Base-by-base conservation (phyloP, 1,140 invertebrate species). In the Lethrus apterus region DNA sequence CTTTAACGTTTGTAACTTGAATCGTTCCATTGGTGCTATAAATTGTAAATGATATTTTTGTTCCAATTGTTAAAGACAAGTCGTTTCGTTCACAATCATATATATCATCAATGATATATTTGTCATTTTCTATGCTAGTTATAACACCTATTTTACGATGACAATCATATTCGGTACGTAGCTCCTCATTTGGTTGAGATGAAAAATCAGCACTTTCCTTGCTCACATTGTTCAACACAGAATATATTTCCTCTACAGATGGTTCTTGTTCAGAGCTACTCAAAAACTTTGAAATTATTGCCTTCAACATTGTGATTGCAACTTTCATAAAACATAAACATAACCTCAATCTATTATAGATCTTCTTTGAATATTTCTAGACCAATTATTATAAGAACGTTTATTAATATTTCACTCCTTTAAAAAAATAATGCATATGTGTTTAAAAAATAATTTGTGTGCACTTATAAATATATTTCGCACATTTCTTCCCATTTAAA, bases 41-140 rank as follows among this genome's bases (percentile, higher is more conserved):
- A 18, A 51, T 20, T 32, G 48, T 54, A 26, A 47, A 61, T 7
- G 55, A 59, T 24, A 61, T 49, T 49, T 54, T 55, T 13, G 46
- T 40, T 7, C 59, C 59, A 18, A 56, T 38, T 40, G 31, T 15
- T 3, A 59, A 15, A 50, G 41, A 31, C 13, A 40, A 10, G 21
- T 33, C 14, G 30, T 47, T 31, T n/a, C 32, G 46, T 42, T 54
- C 31, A 34, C 55, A 55, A 44, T 42, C 24, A 45, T 59, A 61
- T 2, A 43, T 26, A 42, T 52, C 23, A 44, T 58, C 56, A 9
- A 57, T 51, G n/a, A 18, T 46, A 14, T 35, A 40, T 21, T 1
- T 20, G 10, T 35, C 30, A 7, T 43, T 18, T 20, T 34, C 11
- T n/a, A 34, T 15, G n/a, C 30, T 11, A 13, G 52, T 54, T 23